Evolutionary conservation across 2,888 invertebrate genomes (phyloP).

Genomic region (Calameuta idolon): DNA sequence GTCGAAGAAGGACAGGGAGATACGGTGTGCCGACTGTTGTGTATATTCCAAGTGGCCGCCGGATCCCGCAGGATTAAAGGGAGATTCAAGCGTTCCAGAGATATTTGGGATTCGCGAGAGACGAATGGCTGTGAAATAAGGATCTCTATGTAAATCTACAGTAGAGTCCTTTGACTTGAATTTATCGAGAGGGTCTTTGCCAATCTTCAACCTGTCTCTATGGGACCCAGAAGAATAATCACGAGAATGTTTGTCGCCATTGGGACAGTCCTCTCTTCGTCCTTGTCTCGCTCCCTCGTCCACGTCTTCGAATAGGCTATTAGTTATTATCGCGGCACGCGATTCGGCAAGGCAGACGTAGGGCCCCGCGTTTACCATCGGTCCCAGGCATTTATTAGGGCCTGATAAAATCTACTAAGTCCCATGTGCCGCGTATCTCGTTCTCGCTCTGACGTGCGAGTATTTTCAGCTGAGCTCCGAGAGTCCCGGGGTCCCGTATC

Average conservation of each 20-base stretch:
- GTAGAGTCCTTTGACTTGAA: constrained; percentile 30
- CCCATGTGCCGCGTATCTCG: background rate
- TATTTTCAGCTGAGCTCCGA: background rate
- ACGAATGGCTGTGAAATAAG: constrained; percentile 52
- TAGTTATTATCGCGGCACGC: background rate
- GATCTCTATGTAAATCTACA: constrained; percentile 51
- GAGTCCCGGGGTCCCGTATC: background rate
- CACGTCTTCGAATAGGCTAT: background rate
- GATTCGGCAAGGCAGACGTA: background rate
- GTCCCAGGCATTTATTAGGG: background rate
- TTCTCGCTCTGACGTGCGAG: background rate
- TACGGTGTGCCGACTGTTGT: constrained; percentile 25
- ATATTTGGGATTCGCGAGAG: constrained; percentile 25
- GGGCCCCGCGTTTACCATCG: background rate
- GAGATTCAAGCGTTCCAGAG: constrained; percentile 45
- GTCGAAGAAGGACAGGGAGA: background rate
- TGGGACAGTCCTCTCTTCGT: background rate
- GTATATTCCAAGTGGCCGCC: constrained; percentile 40
- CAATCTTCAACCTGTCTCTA: background rate
- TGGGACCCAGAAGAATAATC: background rate
- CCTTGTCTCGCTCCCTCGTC: background rate
- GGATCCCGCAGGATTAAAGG: constrained; percentile 44
- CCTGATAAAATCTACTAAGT: background rate
- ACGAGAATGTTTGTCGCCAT: background rate
- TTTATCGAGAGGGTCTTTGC: constrained; percentile 33